A percentile compares a stretch with the other conserved stretches of the same genome.
phyloP scores from a whole-genome alignment of 2,888 invertebrate species.

The Scaptomyza reducta region DNA sequence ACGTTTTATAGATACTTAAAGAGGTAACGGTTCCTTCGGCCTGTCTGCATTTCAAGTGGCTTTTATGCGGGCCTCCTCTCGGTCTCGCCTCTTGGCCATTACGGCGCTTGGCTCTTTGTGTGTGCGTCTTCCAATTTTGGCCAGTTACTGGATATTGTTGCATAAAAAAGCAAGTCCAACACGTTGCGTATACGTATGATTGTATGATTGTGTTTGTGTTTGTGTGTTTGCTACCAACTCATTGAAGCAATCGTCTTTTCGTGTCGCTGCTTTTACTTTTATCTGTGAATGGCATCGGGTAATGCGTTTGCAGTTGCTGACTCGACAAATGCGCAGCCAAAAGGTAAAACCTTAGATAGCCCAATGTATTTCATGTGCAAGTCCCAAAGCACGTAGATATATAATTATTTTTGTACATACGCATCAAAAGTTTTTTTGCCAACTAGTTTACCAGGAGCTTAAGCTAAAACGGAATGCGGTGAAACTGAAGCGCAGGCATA shows the following conservation, averaged over 20 bases:
- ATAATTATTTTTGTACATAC: constrained; percentile 42
- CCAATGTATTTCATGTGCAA: constrained; percentile 35
- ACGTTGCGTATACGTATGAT: constrained; percentile 30
- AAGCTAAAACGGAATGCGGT: constrained; percentile 3
- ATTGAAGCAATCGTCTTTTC: constrained; percentile 55
- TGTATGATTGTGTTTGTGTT: constrained; percentile 13
- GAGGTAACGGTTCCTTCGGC: constrained; percentile 50
- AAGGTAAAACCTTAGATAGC: constrained; percentile 44
- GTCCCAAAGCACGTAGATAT: constrained; percentile 34
- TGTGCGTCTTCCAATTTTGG: constrained; percentile 61
- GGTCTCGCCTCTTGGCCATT: constrained; percentile 57
- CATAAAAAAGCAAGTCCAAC: constrained; percentile 65
- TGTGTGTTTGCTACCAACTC: constrained; percentile 40
- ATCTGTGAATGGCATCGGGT: constrained; percentile 74
- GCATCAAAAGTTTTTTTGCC: constrained; percentile 11
- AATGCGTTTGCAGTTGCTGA: constrained; percentile 73
- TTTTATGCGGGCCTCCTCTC: constrained; percentile 67
- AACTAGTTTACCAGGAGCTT: constrained; percentile 5
- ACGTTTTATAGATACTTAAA: constrained; percentile 77
- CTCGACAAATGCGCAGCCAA: constrained; percentile 58
- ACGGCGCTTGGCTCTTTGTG: constrained; percentile 53
- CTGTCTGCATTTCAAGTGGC: constrained; percentile 64
- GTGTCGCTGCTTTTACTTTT: constrained; percentile 73
- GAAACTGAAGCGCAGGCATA: constrained; percentile 1
- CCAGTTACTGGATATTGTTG: constrained; percentile 64